These are phyloP conservation scores for Thysanoteuthis rhombus DNA, from an alignment of 2,888 invertebrate species.

Conservation along the genomic window DNA sequence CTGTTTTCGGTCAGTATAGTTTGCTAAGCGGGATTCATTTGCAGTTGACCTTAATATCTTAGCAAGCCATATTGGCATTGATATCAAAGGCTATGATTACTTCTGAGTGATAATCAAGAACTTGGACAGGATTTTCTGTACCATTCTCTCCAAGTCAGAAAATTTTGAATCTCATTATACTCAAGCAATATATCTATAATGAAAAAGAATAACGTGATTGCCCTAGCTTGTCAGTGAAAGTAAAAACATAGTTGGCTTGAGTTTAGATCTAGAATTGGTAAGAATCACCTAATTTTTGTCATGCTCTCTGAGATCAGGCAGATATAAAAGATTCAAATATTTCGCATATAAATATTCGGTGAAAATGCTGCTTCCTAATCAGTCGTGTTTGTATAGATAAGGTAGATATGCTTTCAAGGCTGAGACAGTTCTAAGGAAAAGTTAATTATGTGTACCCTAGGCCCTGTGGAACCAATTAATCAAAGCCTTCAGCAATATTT, in stretches of 20 bases:
- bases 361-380: too few relatives aligned
- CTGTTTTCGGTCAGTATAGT: neutral
- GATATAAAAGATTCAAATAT: too few relatives aligned
- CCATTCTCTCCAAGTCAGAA: neutral
- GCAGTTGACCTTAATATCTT: neutral
- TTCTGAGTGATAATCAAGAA: neutral
- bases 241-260: neutral
- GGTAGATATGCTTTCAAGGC: too few relatives aligned
- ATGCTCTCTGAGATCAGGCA: too few relatives aligned
- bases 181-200: too few relatives aligned
- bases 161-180: neutral
- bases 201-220: neutral
- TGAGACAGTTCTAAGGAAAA: too few relatives aligned
- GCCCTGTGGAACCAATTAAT: too few relatives aligned
- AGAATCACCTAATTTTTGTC: neutral
- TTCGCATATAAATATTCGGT: too few relatives aligned
- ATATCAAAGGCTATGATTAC: neutral
- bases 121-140: neutral
- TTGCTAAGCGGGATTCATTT: neutral
- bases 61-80: neutral
- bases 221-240: neutral
- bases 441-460: too few relatives aligned
- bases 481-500: too few relatives aligned
- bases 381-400: too few relatives aligned
- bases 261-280: neutral